A percentile compares a stretch with the other conserved stretches of the same genome.
Conservation (phyloP, 2,113 vertebrate species). For the Ginglymostoma cirratum region DNA sequence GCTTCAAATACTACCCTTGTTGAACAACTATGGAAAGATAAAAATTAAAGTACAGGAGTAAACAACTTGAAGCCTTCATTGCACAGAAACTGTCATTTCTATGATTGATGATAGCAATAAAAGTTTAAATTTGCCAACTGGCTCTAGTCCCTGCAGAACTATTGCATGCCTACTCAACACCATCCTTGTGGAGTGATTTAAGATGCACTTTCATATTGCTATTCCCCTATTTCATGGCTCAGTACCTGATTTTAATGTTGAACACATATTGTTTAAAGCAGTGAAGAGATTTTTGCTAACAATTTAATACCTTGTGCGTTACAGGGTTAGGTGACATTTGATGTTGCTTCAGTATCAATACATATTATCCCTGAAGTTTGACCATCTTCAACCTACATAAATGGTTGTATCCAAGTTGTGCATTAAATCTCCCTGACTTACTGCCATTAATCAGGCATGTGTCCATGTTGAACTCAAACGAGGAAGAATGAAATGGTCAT, state of each 20-base stretch:
- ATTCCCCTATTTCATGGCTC: neutral
- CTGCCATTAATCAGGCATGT: neutral
- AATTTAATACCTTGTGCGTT: neutral
- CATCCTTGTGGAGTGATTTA: conserved; percentile 14
- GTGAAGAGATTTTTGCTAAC: conserved; percentile 18
- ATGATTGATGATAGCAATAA: conserved; percentile 12
- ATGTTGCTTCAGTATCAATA: neutral
- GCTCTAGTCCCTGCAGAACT: neutral
- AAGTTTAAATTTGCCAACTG: conserved; percentile 10
- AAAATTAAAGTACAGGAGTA: neutral
- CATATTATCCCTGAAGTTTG: neutral
- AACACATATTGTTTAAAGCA: conserved; percentile 10
- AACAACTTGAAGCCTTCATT: neutral
- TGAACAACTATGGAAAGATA: neutral
- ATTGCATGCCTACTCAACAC: neutral
- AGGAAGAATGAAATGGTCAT: neutral
- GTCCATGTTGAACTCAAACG: neutral
- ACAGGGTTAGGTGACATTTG: neutral
- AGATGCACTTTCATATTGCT: neutral
- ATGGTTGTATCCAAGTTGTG: neutral
- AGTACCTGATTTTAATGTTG: neutral
- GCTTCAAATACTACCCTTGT: neutral
- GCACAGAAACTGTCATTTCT: neutral
- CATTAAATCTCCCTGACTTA: neutral
- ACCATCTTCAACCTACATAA: neutral